These are phyloP conservation scores for Halictus ligatus DNA, from an alignment of 2,888 invertebrate genomes.

Conservation along the genomic window DNA sequence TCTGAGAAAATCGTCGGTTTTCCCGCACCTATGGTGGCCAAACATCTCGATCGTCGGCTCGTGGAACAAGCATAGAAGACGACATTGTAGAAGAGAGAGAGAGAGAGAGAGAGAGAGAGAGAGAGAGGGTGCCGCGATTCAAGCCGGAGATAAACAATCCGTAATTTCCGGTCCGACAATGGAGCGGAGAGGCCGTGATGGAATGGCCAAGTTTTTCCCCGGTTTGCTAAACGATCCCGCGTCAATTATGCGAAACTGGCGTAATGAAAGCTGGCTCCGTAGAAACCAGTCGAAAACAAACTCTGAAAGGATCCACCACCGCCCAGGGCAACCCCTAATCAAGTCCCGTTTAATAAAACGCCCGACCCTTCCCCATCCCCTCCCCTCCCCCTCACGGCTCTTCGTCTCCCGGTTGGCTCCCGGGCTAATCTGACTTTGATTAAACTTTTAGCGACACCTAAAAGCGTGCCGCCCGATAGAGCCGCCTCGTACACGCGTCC, in stretches of 20 bases:
- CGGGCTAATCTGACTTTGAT: constrained; percentile 83
- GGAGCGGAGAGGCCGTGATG: not conserved
- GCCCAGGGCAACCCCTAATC: constrained; percentile 75
- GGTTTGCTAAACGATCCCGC: constrained; percentile 50
- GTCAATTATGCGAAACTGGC: constrained; percentile 70
- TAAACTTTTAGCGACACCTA: constrained; percentile 83
- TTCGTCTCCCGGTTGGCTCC: constrained; percentile 46
- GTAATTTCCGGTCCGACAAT: constrained; percentile 1
- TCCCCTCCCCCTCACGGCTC: constrained; percentile 25
- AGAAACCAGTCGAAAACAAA: constrained; percentile 76
- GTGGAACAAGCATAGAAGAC: not conserved
- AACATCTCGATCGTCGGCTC: not conserved
- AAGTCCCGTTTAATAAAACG: constrained; percentile 81
- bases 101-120: not conserved
- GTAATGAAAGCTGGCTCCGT: constrained; percentile 69
- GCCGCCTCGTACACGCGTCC: constrained; percentile 44
- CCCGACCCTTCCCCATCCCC: constrained; percentile 52
- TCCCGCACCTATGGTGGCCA: constrained; percentile 9
- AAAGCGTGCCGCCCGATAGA: constrained; percentile 76
- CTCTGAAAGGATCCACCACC: constrained; percentile 72
- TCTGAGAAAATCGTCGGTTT: not conserved
- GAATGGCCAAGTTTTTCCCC: constrained; percentile 52
- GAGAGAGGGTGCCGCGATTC: not conserved
- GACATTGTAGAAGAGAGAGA: not conserved
- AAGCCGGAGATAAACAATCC: constrained; percentile 7